A percentile compares a stretch with the other conserved stretches of the same genome.
These are phyloP conservation scores for Cetonia aurata DNA, from an alignment of 2,888 invertebrate genomes.

Conservation along the genomic window DNA sequence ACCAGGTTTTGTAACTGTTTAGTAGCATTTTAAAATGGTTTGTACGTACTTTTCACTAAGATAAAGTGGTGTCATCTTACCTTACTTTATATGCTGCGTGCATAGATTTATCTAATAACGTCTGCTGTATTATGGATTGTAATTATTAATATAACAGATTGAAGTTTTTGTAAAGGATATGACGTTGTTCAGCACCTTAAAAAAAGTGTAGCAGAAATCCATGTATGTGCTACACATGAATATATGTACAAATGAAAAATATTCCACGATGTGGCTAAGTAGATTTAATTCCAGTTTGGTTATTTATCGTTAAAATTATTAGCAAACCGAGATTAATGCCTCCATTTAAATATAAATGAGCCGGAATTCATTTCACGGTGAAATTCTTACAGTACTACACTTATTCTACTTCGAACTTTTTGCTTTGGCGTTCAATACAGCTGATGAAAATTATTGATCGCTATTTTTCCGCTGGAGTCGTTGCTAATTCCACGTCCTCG, in stretches of 20 bases:
- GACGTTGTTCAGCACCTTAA: too few species aligned
- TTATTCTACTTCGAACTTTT: conserved; percentile 18
- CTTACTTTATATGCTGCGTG: too few species aligned
- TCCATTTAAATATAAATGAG: conserved; percentile 46
- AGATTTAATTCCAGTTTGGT: conserved; percentile 37
- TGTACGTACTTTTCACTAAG: too few species aligned
- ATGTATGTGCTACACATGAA: too few species aligned
- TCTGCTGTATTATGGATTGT: too few species aligned
- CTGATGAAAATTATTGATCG: conserved; percentile 30
- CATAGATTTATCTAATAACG: too few species aligned
- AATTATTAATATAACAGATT: too few species aligned
- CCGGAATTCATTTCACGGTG: conserved; percentile 44
- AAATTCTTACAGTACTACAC: conserved; percentile 44
- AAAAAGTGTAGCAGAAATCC: too few species aligned
- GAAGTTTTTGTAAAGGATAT: too few species aligned
- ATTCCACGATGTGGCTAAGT: conserved; percentile 22
- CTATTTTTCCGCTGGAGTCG: conserved; percentile 14
- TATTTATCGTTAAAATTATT: conserved; percentile 44
- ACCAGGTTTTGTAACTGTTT: too few species aligned
- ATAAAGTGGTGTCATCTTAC: too few species aligned
- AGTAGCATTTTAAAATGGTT: too few species aligned
- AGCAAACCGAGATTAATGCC: conserved; percentile 45
- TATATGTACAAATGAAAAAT: conserved; percentile 27
- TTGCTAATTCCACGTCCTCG: conserved; percentile 28
- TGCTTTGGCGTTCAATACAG: conserved; percentile 10